Base-by-base conservation (phyloP, 1,140 invertebrate genomes). In the Lucilia cuprina region DNA sequence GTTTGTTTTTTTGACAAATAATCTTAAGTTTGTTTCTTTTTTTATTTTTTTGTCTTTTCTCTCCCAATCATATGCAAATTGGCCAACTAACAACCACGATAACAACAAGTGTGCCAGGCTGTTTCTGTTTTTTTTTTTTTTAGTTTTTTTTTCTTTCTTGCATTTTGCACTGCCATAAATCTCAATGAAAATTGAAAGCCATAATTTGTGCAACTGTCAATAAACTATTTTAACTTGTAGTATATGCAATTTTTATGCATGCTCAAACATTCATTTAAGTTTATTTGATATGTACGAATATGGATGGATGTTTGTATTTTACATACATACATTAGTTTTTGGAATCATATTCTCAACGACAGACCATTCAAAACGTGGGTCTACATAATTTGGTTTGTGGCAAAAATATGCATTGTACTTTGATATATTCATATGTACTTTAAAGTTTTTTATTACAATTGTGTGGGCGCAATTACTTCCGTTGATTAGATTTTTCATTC, bases 121-220 rank as follows among this genome's bases (percentile, higher is more conserved):
- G 10, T 19, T 70, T 21, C 9, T n/a, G n/a, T 21, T 70, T 70
- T 21, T 70, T 70, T 21, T 21, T 49, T 80, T 47, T 21, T 80
- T 21, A 78, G 34, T 4, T 25, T 19, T 70, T 21, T 70, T 4
- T 25, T 19, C 25, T 21, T 70, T 25, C 3, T 30, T 30, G 25
- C 25, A 30, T 2, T 3, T 2, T 30, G 25, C 25, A n/a, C 77
- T 80, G 77, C 77, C 41, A 80, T 80, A 80, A 80, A 80, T 80
- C 77, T 80, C 41, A 80, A 80, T 80, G 41, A 49, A 80, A 80
- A 50, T 80, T 80, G 77, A 80, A 80, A 80, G 77, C 77, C 25
- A 80, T 80, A 80, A 80, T 80, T 80, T 80, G 19, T 80, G 77
- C 77, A 80, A 80, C 77, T 80, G 77, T 80, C 77, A 80, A 80